Evolutionary conservation across 2,888 invertebrate genomes (phyloP).

Genomic region (Euproctis similis): DNA sequence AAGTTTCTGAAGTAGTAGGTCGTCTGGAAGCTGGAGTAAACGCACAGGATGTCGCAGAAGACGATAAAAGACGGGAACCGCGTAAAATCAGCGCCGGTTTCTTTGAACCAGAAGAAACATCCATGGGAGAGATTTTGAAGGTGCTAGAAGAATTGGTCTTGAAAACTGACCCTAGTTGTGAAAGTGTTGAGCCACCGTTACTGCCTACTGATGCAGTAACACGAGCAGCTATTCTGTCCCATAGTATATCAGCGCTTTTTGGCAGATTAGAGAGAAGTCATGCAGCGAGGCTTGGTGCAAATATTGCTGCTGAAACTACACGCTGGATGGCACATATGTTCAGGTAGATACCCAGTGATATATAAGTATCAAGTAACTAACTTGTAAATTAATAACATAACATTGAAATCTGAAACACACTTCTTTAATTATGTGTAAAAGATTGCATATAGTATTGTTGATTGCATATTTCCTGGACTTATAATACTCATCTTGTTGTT

Average conservation of each 20-base stretch:
- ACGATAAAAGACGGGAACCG: slow-evolving; percentile 52
- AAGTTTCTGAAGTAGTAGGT: slow-evolving; percentile 83
- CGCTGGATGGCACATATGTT: slow-evolving; percentile 92
- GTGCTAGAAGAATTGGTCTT: slow-evolving; percentile 76
- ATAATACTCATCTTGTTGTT: no score
- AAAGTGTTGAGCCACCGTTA: slow-evolving; percentile 77
- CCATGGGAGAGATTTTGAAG: slow-evolving; percentile 78
- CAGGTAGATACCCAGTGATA: no score
- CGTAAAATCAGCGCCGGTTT: slow-evolving; percentile 71
- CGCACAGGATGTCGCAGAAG: slow-evolving; percentile 52
- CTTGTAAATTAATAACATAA: no score
- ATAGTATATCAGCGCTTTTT: slow-evolving; percentile 90
- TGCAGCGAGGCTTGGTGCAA: slow-evolving; percentile 85
- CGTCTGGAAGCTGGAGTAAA: slow-evolving; percentile 80
- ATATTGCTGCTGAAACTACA: slow-evolving; percentile 89
- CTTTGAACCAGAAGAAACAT: slow-evolving; percentile 72
- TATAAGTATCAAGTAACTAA: no score
- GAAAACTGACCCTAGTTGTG: slow-evolving; percentile 78
- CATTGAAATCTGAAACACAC: no score
- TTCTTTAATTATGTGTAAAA: no score
- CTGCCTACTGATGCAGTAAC: slow-evolving; percentile 78
- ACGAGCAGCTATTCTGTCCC: slow-evolving; percentile 83
- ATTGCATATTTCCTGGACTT: no score
- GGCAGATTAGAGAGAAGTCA: slow-evolving; percentile 87
- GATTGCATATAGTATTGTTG: no score